Percentiles rank a stretch among this genome's conserved stretches.
phyloP scores from a whole-genome alignment of 2,888 invertebrate genomes.

The Cephalotes varians region DNA sequence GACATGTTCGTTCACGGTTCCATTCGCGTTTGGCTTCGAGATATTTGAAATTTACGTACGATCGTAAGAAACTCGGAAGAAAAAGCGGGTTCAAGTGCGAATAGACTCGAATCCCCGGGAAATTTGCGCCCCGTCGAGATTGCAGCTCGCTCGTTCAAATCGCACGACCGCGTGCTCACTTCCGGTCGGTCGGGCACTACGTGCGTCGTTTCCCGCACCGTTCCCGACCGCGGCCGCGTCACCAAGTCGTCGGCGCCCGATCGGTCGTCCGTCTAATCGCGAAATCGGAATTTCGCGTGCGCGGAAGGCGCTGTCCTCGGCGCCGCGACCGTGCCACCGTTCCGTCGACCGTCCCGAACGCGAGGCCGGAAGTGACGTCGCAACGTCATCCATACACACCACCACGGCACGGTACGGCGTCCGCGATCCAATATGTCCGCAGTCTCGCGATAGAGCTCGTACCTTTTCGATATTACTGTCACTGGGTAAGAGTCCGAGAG shows the following conservation, averaged over 20 bases:
- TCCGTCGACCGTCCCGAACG: background rate
- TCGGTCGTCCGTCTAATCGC: background rate
- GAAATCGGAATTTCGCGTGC: background rate
- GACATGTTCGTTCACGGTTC: no score
- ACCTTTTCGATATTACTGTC: constrained; percentile 74
- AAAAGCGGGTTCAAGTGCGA: background rate
- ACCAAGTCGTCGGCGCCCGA: no score
- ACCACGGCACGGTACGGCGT: constrained; percentile 71
- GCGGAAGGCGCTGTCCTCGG: background rate
- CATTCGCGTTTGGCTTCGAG: background rate
- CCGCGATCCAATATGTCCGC: constrained; percentile 82
- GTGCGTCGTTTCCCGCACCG: constrained; percentile 7
- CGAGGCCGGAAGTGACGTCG: constrained; percentile 73
- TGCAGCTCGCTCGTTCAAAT: constrained; percentile 9
- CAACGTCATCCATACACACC: constrained; percentile 62
- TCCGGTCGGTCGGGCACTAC: constrained; percentile 49
- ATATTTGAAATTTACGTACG: background rate
- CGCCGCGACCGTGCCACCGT: background rate
- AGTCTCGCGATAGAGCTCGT: constrained; percentile 80
- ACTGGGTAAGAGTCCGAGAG: constrained; percentile 60
- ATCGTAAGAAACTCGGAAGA: background rate
- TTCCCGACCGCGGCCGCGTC: background rate
- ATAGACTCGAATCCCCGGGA: background rate
- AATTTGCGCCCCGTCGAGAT: no score
- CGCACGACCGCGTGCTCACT: background rate